Conservation (phyloP, 1,140 invertebrate genomes). For the Condylostylus longicornis region DNA sequence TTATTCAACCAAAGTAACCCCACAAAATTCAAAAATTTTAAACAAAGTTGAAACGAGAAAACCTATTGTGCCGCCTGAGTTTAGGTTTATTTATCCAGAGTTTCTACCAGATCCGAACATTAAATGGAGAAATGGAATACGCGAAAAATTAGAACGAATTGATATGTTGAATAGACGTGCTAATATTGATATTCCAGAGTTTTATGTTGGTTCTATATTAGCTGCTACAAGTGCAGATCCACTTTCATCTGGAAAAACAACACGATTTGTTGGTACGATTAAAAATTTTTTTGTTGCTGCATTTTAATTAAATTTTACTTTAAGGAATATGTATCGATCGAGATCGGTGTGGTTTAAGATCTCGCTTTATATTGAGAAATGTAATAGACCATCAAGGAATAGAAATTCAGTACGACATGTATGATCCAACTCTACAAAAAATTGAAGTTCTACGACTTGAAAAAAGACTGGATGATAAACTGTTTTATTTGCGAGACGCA, state of each 20-base stretch:
- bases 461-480: conserved; percentile 79
- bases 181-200: conserved; percentile 84
- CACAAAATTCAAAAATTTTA: background rate
- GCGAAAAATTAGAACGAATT: conserved; percentile 76
- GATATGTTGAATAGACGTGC: conserved; percentile 75
- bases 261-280: conserved; percentile 62
- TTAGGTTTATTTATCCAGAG: conserved; percentile 78
- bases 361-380: conserved; percentile 81
- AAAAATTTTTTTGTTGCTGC: background rate
- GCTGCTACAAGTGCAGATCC: conserved; percentile 81
- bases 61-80: conserved; percentile 33
- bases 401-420: conserved; percentile 66
- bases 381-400: conserved; percentile 80
- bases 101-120: conserved; percentile 80
- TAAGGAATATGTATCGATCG: conserved; percentile 85
- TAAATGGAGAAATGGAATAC: conserved; percentile 58
- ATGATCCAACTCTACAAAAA: conserved; percentile 81
- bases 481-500: conserved; percentile 89
- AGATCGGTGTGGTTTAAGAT: conserved; percentile 59
- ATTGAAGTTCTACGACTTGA: conserved; percentile 86
- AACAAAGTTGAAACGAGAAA: conserved; percentile 14
- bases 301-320: conserved; percentile 1
- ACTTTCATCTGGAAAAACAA: conserved; percentile 71
- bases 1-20: background rate
- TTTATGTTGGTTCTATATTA: conserved; percentile 91